Evolutionary conservation across 2,797 vertebrate genomes (phyloP), one percentile per base, ranked within the genome.

Genomic region (Serranus cabrilla): DNA sequence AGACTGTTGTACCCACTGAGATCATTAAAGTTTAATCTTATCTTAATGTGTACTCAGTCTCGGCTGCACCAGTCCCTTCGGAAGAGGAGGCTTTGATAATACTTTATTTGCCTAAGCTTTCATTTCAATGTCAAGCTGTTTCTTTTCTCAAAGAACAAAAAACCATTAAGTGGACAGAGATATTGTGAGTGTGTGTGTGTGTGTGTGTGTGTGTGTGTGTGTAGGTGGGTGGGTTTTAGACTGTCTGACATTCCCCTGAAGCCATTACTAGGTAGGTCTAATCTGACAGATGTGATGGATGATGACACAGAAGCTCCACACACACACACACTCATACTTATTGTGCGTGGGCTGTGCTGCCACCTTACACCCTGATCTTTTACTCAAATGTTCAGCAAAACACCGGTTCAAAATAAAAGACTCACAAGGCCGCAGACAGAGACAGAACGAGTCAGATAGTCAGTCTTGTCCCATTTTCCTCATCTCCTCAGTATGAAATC

Each of bases 281-380:
- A 83, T 81, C 79, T 84, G 83, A 87, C 88, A 87, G 74, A 74
- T 83, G 62, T 86, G 83, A 88, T 84, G 61, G 76, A 89, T 88
- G 82, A 85, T 70, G 65, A 79, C 58, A 77, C 52, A 62, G 69
- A 43, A 20, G 2, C 57, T 46, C 31, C 52, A 58, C 56, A n/a
- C 74, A 34, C 51, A 40, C 57, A 58, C 45, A n/a, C 11, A 23
- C 56, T 55, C 70, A 25, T 16, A 57, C 43, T 56, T 58, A 57
- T 71, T 72, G 55, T 84, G 78, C 10, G 17, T 64, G 37, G 40
- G 56, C 37, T 74, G 9, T 39, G 21, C 17, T 20, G 39, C 56
- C 61, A 68, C 74, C 42, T 71, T 50, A 57, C 42, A 66, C 61
- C 27, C 49, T 78, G 63, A 69, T 80, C 52, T 86, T 78, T 79